Evolutionary conservation across 1,140 invertebrate genomes (phyloP).

Genomic region (Drosophila kepulauana): DNA sequence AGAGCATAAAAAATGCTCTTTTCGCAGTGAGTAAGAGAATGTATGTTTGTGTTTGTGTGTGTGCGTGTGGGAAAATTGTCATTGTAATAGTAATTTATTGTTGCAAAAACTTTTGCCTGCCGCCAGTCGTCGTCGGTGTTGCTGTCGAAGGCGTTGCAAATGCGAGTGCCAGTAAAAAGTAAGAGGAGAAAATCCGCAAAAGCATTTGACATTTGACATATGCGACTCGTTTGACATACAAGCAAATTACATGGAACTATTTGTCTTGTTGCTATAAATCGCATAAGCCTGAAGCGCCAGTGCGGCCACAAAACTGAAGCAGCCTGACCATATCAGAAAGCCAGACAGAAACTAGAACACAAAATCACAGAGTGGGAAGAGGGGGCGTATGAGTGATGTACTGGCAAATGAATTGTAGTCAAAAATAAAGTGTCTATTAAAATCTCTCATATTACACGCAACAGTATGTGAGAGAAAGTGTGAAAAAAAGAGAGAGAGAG

Average conservation of each 20-base stretch:
- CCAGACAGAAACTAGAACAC: constrained; percentile 9
- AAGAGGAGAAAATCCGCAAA: constrained; percentile 53
- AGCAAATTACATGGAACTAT: constrained; percentile 80
- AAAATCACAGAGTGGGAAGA: background rate
- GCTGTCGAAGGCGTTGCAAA: constrained; percentile 25
- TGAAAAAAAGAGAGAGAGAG: background rate
- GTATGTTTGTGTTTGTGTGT: constrained; percentile 18
- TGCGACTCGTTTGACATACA: constrained; percentile 77
- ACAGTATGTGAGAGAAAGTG: background rate
- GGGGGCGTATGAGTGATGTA: constrained; percentile 59
- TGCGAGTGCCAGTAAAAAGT: constrained; percentile 2
- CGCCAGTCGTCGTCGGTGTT: constrained; percentile 27
- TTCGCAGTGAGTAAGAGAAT: background rate
- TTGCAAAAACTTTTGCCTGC: constrained; percentile 58
- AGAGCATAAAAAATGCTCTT: constrained; percentile 66
- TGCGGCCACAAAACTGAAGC: constrained; percentile 4
- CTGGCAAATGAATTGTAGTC: constrained; percentile 37
- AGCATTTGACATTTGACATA: constrained; percentile 71
- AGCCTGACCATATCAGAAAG: background rate
- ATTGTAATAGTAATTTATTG: constrained; percentile 82
- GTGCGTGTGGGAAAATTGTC: constrained; percentile 55
- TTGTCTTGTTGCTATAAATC: constrained; percentile 73
- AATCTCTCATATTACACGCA: constrained; percentile 19
- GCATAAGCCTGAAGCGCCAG: constrained; percentile 56
- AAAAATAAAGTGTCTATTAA: constrained; percentile 36